Base-by-base conservation (phyloP, 2,113 vertebrate genomes). In the Brevimyrus niger region DNA sequence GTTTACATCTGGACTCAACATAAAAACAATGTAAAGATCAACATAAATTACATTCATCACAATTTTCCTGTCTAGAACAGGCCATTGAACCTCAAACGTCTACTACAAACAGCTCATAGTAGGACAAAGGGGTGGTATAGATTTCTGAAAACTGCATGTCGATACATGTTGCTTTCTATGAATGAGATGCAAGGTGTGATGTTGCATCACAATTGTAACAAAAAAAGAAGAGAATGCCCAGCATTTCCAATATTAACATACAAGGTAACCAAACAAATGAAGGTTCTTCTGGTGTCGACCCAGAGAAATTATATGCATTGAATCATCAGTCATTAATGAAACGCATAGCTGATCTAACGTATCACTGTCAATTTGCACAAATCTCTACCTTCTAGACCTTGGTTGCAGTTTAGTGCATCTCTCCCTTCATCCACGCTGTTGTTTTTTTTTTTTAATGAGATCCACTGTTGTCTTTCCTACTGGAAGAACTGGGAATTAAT, bases 401-500 rank as follows among this genome's bases (percentile, higher is more conserved):
- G 31, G 15, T 42, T 80, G 31, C 35, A 19, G 73, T 17, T 38
- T 76, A 38, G 13, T 19, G 15, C 73, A 42, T 31, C 51, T 35
- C 27, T 27, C 51, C 53, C 50, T 53, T 88, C 46, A 38, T 84
- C 83, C 88, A 19, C 47, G 38, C 80, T 21, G 31, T 65, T 61
- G 58, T 21, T 58, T 58, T 58, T 21, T 58, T 58, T 58, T 69
- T 69, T 76, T 10, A 86, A 51, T 86, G 69, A 44, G 51, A 80
- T 88, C 44, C 82, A 21, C 23, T 17, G 53, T 42, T 38, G 50
- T 46, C 69, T 86, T 35, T 50, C 3, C 46, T 86, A 31, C 46
- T 42, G n/a, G 9, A 69, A 38, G 82, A 51, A 73, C 82, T 90
- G 87, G 89, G 90, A 4, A 88, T 91, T 92, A 88, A 61, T 65